These are phyloP conservation scores for Drosophila testacea DNA, from an alignment of 2,888 invertebrate species.

Conservation along the genomic window DNA sequence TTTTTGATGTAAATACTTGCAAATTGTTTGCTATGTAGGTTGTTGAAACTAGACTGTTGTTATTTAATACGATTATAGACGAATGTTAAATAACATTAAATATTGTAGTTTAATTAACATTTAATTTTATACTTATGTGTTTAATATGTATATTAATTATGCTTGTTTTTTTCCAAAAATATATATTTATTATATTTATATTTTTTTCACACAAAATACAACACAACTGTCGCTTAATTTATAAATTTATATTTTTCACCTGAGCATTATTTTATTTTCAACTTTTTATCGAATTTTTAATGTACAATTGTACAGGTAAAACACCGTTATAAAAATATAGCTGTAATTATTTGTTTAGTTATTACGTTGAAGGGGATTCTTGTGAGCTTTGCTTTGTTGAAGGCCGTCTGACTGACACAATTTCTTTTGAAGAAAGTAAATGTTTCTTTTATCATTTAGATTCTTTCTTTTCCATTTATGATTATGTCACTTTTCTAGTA, in stretches of 20 bases:
- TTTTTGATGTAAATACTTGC: slow-evolving; percentile 46
- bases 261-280: slow-evolving; percentile 60
- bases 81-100: slow-evolving; percentile 39
- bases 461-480: slow-evolving; percentile 1
- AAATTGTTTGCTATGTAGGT: slow-evolving; percentile 24
- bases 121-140: slow-evolving; percentile 26
- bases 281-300: slow-evolving; percentile 33
- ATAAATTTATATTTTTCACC: slow-evolving; percentile 51
- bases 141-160: slow-evolving; percentile 21
- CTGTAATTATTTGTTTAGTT: slow-evolving; percentile 18
- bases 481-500: slow-evolving; percentile 25
- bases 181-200: slow-evolving; percentile 52
- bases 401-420: slow-evolving; percentile 26
- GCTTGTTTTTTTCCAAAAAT: slow-evolving; percentile 65
- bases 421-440: slow-evolving; percentile 19
- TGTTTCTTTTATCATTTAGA: slow-evolving; percentile 1
- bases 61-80: slow-evolving; percentile 30
- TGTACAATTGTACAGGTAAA: slow-evolving; percentile 45
- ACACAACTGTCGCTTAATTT: slow-evolving; percentile 52
- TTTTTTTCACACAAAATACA: slow-evolving; percentile 71
- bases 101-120: slow-evolving; percentile 26
- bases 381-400: slow-evolving; percentile 22
- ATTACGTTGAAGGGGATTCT: slow-evolving; percentile 3
- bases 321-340: slow-evolving; percentile 67
- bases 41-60: slow-evolving; percentile 29